phyloP scores from a whole-genome alignment of 2,113 vertebrate genomes.

The Dipodomys stephensi region DNA sequence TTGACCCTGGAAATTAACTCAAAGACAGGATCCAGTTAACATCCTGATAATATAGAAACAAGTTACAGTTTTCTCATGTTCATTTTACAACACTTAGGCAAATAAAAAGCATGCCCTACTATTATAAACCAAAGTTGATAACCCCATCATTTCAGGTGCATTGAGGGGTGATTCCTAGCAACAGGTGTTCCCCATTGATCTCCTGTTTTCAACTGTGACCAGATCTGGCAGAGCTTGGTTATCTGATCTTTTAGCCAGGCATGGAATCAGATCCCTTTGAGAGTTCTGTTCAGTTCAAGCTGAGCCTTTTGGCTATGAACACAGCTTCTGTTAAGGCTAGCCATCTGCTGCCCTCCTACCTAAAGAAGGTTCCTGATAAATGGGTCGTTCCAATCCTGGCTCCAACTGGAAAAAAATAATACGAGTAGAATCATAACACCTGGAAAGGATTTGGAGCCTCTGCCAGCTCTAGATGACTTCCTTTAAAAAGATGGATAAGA shows the following conservation, averaged over 20 bases:
- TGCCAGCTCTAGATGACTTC: not conserved
- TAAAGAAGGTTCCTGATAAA: not conserved
- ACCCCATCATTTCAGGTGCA: not conserved
- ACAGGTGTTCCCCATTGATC: not conserved
- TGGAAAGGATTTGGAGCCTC: not conserved
- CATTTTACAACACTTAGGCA: not conserved
- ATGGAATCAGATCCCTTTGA: conserved; percentile 5
- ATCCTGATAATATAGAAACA: conserved; percentile 43
- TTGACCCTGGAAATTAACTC: conserved; percentile 53
- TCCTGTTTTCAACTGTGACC: not conserved
- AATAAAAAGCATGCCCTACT: not conserved
- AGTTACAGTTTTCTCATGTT: not conserved
- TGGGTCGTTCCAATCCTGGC: not conserved
- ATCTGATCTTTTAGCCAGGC: conserved; percentile 49
- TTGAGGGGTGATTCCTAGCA: not conserved
- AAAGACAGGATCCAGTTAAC: conserved; percentile 21
- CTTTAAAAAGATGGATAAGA: conserved; percentile 8
- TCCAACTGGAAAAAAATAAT: conserved; percentile 35
- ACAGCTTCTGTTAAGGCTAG: not conserved
- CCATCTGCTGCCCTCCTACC: conserved; percentile 38
- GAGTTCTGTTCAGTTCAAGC: conserved; percentile 44
- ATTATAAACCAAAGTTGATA: no score
- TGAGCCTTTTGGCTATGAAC: conserved; percentile 9
- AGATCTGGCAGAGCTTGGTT: not conserved
- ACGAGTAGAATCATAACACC: conserved; percentile 7